Percentiles rank a stretch among this genome's conserved stretches.
These are phyloP conservation scores for Paelopatides confundens DNA, from an alignment of 53 echinoderm and acorn worm species.

Conservation along the genomic window DNA sequence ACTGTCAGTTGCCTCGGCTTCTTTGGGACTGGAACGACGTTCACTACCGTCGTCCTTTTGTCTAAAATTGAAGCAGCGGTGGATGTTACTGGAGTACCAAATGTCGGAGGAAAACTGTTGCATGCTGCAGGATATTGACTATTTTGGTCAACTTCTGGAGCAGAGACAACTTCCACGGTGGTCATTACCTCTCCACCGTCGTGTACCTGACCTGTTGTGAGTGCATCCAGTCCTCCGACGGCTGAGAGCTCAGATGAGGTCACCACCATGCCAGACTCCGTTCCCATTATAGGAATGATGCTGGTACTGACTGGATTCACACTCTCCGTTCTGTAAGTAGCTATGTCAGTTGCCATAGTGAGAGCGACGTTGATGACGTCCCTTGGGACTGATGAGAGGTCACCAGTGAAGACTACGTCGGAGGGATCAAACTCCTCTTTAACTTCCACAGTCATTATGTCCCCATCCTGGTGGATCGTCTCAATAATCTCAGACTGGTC, in stretches of 20 bases:
- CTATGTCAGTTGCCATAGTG: conserved; percentile 42
- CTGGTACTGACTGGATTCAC: neutral
- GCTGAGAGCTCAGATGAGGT: neutral
- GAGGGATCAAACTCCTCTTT: conserved; percentile 33
- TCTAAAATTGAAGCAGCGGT: neutral
- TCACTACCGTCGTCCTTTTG: conserved; percentile 5
- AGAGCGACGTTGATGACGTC: conserved; percentile 41
- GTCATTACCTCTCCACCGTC: conserved; percentile 34
- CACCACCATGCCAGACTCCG: neutral
- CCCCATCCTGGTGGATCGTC: neutral
- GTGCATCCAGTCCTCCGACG: neutral
- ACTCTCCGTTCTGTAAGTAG: conserved; percentile 21
- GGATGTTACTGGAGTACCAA: neutral
- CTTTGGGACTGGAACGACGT: conserved; percentile 2
- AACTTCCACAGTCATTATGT: conserved; percentile 18
- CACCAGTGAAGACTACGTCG: neutral
- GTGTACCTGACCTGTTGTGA: neutral
- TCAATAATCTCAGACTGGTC: conserved; percentile 4
- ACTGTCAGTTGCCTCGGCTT: neutral
- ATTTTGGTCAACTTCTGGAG: neutral
- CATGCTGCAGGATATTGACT: neutral
- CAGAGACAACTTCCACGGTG: neutral
- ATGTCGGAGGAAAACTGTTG: neutral
- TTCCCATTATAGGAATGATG: neutral
- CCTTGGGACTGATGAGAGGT: conserved; percentile 23